Evolutionary conservation across 1,140 invertebrate species (phyloP).

Genomic region (Drosophila quadrilineata): DNA sequence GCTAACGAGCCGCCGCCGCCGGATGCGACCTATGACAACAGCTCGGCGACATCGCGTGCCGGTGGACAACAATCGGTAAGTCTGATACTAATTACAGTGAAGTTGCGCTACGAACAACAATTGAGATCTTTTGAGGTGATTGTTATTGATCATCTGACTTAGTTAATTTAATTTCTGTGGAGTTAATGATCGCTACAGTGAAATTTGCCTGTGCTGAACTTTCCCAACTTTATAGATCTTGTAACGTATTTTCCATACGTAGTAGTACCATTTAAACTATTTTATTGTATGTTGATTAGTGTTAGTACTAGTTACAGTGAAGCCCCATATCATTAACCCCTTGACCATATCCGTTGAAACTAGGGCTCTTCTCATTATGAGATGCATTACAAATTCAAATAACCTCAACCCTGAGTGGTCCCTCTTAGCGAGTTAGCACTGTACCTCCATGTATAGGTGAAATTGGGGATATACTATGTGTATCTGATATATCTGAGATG

Average conservation of each 20-base stretch:
- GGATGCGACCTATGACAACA: conserved; percentile 48
- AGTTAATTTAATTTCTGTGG: too few relatives aligned
- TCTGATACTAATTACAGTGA: not conserved
- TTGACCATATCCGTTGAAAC: not conserved
- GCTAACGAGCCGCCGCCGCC: conserved; percentile 38
- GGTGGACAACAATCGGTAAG: conserved; percentile 54
- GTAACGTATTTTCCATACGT: too few relatives aligned
- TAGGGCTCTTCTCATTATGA: too few relatives aligned
- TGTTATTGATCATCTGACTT: too few relatives aligned
- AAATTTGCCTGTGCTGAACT: too few relatives aligned
- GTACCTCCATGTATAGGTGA: too few relatives aligned
- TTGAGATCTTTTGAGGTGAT: too few relatives aligned
- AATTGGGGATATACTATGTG: not conserved
- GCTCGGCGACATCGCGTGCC: conserved; percentile 28
- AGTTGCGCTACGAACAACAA: not conserved
- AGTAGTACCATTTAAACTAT: too few relatives aligned
- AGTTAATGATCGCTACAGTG: not conserved
- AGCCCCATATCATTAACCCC: not conserved
- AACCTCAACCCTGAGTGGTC: too few relatives aligned
- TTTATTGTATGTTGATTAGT: not conserved
- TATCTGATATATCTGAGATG: not conserved
- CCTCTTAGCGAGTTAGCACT: too few relatives aligned
- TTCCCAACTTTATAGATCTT: too few relatives aligned
- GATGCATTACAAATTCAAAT: too few relatives aligned
- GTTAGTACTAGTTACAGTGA: not conserved